A percentile compares a stretch with the other conserved stretches of the same genome.
These are phyloP conservation scores for Ormyrus labotus DNA, from an alignment of 2,888 invertebrate genomes.

Conservation along the genomic window DNA sequence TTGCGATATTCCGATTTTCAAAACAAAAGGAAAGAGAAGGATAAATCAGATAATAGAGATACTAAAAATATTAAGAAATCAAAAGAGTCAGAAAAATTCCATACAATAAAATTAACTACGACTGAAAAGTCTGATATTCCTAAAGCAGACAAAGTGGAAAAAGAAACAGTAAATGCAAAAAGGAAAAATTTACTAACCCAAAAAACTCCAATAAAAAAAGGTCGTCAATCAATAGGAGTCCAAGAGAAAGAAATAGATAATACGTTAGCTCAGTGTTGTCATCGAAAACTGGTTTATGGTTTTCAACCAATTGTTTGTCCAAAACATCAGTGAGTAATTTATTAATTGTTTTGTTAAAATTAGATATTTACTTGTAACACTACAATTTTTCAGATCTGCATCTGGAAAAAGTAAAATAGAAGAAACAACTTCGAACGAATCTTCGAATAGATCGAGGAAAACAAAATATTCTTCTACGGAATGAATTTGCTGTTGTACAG, in stretches of 20 bases:
- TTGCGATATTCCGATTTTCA: not conserved
- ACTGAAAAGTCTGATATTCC: constrained; percentile 8
- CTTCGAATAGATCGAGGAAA: too few relatives aligned
- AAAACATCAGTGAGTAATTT: not conserved
- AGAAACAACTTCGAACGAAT: too few relatives aligned
- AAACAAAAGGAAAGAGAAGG: not conserved
- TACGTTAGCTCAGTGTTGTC: not conserved
- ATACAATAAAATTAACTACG: not conserved
- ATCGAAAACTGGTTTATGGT: constrained; percentile 7
- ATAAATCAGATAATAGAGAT: too few relatives aligned
- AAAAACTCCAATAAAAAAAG: not conserved
- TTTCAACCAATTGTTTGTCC: constrained; percentile 35
- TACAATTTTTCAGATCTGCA: too few relatives aligned
- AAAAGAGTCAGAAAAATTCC: not conserved
- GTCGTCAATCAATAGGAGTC: not conserved
- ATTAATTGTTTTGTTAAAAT: too few relatives aligned
- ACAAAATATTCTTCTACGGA: too few relatives aligned
- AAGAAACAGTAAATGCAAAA: constrained; percentile 42
- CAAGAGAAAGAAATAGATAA: not conserved
- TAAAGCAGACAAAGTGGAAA: constrained; percentile 28
- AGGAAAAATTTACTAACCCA: constrained; percentile 22
- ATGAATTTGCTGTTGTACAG: too few relatives aligned
- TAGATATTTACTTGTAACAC: too few relatives aligned
- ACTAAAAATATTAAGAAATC: not conserved
- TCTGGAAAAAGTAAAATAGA: too few relatives aligned